Base-by-base conservation (phyloP, 2,888 invertebrate species). In the Drosophila differens region DNA sequence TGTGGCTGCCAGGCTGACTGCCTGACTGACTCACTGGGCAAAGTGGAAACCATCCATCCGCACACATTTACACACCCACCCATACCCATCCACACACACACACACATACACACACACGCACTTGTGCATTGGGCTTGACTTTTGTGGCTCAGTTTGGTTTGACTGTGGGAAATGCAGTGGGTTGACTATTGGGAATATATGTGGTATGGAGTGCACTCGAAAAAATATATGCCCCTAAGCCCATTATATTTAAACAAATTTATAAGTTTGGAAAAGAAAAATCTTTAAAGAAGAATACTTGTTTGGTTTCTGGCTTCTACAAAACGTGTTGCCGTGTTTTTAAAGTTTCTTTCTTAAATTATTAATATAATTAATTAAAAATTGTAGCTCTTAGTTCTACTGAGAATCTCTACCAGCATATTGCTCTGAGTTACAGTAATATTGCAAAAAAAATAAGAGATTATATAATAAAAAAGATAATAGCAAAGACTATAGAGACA, bases 1-100 rank as follows among this genome's bases (percentile, higher is more conserved):
- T 81, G 79, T 75, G 90, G 79, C 75, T 79, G 79, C 81, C 59
- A 73, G 79, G 73, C 79, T 79, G 78, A 81, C 78, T 79, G 82
- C 77, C 79, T 79, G 74, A 73, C 78, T 79, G 78, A 70, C 82
- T 79, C 78, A 61, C 63, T 70, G 74, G 67, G 65, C 65, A 71
- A 61, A 79, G 69, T 67, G 63, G 61, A 58, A 79, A 69, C 66
- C 61, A 64, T 70, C 51, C 65, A 52, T 60, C 51, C 73, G 64
- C 72, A 59, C 66, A 30, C 71, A 55, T 61, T 66, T 47, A 47
- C 66, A 65, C 55, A 57, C 67, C n/a, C 57, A 28, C 58, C 32
- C 54, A 30, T 47, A 9, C 9, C 47, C 16, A 16, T 16, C 3
- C 9, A 59, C 37, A 55, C 62, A 61, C 49, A 53, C 57, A 28